Percentiles rank a stretch among this genome's conserved stretches.
These are phyloP conservation scores for Heliconius sara DNA, from an alignment of 2,888 invertebrate species.

Conservation along the genomic window DNA sequence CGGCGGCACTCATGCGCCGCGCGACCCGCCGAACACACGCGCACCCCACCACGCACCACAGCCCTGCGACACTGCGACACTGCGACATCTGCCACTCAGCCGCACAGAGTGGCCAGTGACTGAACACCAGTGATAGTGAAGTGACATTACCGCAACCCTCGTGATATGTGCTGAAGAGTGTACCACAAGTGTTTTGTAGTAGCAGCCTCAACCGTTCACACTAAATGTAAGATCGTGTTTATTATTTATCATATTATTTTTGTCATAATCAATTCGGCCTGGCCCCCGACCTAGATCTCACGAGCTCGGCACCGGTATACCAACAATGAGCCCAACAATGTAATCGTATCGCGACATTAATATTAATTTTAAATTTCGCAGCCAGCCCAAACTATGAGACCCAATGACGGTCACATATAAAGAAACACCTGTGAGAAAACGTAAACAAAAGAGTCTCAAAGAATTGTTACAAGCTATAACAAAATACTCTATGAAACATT, in stretches of 20 bases:
- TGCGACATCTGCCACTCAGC: constrained; percentile 69
- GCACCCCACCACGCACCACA: constrained; percentile 65
- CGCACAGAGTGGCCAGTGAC: constrained; percentile 64
- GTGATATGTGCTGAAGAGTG: constrained; percentile 78
- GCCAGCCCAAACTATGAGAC: constrained; percentile 76
- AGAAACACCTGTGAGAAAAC: constrained; percentile 81
- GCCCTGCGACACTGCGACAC: constrained; percentile 66
- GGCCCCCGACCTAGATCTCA: constrained; percentile 79
- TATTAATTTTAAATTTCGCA: constrained; percentile 78
- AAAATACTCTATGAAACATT: constrained; percentile 46
- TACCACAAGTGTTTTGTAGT: constrained; percentile 67
- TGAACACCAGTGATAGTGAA: constrained; percentile 65
- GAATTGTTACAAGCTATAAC: constrained; percentile 50
- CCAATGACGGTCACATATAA: constrained; percentile 71
- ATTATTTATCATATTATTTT: constrained; percentile 48
- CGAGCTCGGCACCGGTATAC: constrained; percentile 62
- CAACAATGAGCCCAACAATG: constrained; percentile 77
- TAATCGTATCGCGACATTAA: constrained; percentile 73
- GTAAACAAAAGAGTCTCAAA: constrained; percentile 67
- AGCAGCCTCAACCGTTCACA: constrained; percentile 80
- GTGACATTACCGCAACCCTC: constrained; percentile 75
- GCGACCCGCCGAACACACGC: constrained; percentile 79
- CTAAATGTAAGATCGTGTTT: constrained; percentile 79
- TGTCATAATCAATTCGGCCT: constrained; percentile 47
- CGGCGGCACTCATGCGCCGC: constrained; percentile 81